Evolutionary conservation across 2,888 invertebrate genomes (phyloP).

Genomic region (Microctonus hyperodae): DNA sequence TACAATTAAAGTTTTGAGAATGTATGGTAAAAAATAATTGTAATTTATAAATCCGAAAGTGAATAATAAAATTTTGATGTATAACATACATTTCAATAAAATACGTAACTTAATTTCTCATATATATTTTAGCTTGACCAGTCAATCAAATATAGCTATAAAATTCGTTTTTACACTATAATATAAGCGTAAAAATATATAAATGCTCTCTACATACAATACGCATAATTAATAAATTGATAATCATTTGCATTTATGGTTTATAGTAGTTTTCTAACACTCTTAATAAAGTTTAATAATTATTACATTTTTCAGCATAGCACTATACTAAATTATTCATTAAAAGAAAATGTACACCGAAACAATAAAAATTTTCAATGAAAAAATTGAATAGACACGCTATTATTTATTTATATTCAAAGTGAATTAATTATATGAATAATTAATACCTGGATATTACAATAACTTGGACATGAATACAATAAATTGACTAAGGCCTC

Average conservation of each 20-base stretch:
- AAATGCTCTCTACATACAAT: neutral
- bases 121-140: neutral
- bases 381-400: neutral
- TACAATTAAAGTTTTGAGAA: neutral
- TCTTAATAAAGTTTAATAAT: neutral
- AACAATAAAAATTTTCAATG: neutral
- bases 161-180: constrained; percentile 6
- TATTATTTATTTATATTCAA: neutral
- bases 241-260: neutral
- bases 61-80: neutral
- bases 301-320: neutral
- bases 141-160: constrained; percentile 2
- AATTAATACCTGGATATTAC: neutral
- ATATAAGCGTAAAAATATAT: constrained; percentile 16
- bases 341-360: constrained; percentile 2
- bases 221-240: neutral
- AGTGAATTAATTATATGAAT: neutral
- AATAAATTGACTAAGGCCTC: constrained; percentile 42
- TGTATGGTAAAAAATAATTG: too few relatives aligned
- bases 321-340: neutral
- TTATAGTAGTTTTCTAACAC: neutral
- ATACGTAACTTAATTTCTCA: neutral
- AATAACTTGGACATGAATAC: constrained; percentile 11
- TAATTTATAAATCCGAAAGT: neutral
- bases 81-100: neutral